These are phyloP conservation scores for Apomyelois bistriatella DNA, from an alignment of 2,888 invertebrate genomes.

Conservation along the genomic window DNA sequence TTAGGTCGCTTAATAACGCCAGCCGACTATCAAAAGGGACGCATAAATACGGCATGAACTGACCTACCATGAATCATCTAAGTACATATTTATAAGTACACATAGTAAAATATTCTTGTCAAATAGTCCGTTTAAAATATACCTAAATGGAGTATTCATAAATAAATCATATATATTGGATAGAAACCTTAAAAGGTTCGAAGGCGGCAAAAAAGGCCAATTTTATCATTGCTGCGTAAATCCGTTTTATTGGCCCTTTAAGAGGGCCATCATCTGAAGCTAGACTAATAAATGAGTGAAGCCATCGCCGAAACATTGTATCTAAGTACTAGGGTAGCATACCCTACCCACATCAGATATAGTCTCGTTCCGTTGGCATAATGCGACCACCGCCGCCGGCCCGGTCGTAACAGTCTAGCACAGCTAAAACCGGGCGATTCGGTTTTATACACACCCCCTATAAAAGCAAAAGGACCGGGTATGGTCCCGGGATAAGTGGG, in stretches of 20 bases:
- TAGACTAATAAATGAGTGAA: constrained; percentile 54
- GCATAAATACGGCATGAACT: constrained; percentile 16
- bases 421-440: constrained; percentile 79
- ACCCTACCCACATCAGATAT: constrained; percentile 69
- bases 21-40: constrained; percentile 16
- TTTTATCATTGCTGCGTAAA: constrained; percentile 44
- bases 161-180: constrained; percentile 2
- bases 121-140: neutral
- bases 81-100: neutral
- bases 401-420: constrained; percentile 77
- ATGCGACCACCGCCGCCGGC: constrained; percentile 67
- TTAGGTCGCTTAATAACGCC: constrained; percentile 9
- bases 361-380: constrained; percentile 61
- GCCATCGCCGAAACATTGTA: constrained; percentile 61
- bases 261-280: constrained; percentile 37
- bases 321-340: constrained; percentile 64
- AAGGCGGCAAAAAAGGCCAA: constrained; percentile 20
- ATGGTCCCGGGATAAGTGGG: constrained; percentile 77
- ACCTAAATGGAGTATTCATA: neutral
- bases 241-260: constrained; percentile 55
- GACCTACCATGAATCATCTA: constrained; percentile 11
- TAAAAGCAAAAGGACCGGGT: constrained; percentile 79
- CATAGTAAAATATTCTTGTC: neutral
- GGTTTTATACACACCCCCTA: constrained; percentile 80
- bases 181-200: neutral